Base-by-base conservation (phyloP, 1,140 invertebrate genomes). In the Drosophila pruinosa region DNA sequence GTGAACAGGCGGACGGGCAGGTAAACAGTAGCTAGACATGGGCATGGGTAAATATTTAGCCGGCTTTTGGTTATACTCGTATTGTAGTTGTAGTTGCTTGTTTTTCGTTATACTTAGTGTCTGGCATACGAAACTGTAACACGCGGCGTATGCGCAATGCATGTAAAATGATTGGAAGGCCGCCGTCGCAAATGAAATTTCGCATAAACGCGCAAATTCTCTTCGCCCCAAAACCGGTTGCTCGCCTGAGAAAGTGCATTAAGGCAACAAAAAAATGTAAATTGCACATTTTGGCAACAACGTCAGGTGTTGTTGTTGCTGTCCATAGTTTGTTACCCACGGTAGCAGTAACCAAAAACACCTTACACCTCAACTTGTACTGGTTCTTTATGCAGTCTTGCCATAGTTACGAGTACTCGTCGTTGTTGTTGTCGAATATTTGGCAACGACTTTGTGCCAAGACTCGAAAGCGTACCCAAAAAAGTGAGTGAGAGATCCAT, bases 141-240 rank as follows among this genome's bases (percentile, higher is more conserved):
- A 86, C 72, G 38, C 70, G 65, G 74, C 81, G 82, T 86, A 86
- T 86, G 81, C 81, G 81, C 82, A 86, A 88, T 75, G 70, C 76
- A 79, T 82, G 75, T 75, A 77, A 69, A 77, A 54, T 17, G 54
- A 68, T 58, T 80, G 76, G 81, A 86, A 75, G 77, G 72, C 71
- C 76, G 64, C 19, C 58, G 53, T 48, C 21, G 21, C 5, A 65
- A 75, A 68, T 75, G 63, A 80, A 83, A 79, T 82, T 82, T 79
- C 72, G 57, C 73, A 70, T 54, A 76, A 67, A 72, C 41, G 14
- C 34, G 43, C 68, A 28, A 34, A 19, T 64, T 61, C 56, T 65
- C 61, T 67, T 36, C 21, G 45, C 34, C 31, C n/a, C 38, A 17
- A 17, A 67, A 50, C 72, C 58, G 72, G 76, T 76, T 73, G 48